Base-by-base conservation (phyloP, 2,797 vertebrate species). In the Anguilla anguilla region DNA sequence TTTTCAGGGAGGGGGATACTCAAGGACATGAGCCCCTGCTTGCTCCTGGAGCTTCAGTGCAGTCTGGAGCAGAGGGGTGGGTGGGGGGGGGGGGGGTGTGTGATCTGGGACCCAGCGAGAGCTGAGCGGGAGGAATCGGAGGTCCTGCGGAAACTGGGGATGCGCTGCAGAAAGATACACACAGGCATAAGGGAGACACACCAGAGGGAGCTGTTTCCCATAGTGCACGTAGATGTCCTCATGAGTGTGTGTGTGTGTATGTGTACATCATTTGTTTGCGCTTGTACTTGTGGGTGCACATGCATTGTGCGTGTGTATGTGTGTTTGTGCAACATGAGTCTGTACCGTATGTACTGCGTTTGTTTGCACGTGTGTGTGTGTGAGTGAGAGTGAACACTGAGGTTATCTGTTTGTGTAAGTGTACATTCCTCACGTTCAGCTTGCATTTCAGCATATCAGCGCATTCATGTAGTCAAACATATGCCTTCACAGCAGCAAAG, bases 291-390 rank as follows among this genome's bases (percentile, higher is more conserved):
- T 43, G 35, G 43, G 35, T 39, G 35, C 43, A 2, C 13, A 13
- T 77, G 3, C 43, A 25, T 77, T 19, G 2, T 87, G 6, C 82
- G 28, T 88, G 57, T 86, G 59, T 67, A n/a, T 85, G 87, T 81
- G 72, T 82, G 84, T 81, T 25, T 67, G 55, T 88, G 87, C 53
- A 84, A 82, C 81, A 74, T 85, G 85, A 59, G 61, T 88, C 0
- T 46, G 74, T 64, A 13, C 57, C 9, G 28, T 39, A 53, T 59
- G 49, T 43, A n/a, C n/a, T 86, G 43, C 28, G 31, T 87, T n/a
- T 85, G 59, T 88, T 49, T 85, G 85, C 74, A 83, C 84, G 46
- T 84, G 84, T 89, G 74, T 55, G 51, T 85, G 46, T 84, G 64
- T 85, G 53, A 83, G 87, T 83, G 55, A 9, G 51, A 83, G 85